Evolutionary conservation across 92 coral and sea anemone genomes (phyloP), one percentile per base, ranked within the genome.

Genomic region (Parazoanthus atlanticus): DNA sequence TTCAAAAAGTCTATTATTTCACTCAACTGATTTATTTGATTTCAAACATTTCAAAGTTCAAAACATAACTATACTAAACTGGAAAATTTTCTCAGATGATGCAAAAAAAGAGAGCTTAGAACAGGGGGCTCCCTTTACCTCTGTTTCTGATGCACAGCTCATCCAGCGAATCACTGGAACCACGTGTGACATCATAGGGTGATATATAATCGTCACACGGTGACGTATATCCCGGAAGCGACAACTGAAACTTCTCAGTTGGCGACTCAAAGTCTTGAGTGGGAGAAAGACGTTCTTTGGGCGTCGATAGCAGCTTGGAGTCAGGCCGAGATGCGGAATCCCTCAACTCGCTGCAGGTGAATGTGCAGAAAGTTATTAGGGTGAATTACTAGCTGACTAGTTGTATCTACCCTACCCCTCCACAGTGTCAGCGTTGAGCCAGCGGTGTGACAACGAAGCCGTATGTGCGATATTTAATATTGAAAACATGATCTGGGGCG

Each of bases 131-230:
- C 58, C 19, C 21, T 54, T 78, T 91, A 70, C 58, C 86, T 58
- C 82, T 92, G 25, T 58, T 89, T 56, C 61, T 74, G 26, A 92
- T 93, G 32, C 96, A 86, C 38, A 95, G 90, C 64, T 95, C 92
- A 66, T 93, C 96, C 26, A 93, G 72, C 8, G 98, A 95, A 15
- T 90, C 69, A 3, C 89, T 90, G 15, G 94, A 93, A n/a, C 91
- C 94, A 28, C 86, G 90, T 25, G 76, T 72, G 16, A 83, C 78
- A 28, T 86, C 91, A 85, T 88, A 82, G n/a, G 88, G 91, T 10
- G 88, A 67, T 52, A 74, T 88, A 33, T 85, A 86, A 43, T 89
- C 84, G n/a, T 80, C 82, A 33, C 82, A 88, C 8, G 94, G 88
- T 16, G 89, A 86, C 77, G 88, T 93, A 31, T 77, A 81, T 47